These are phyloP conservation scores for Gandaritis pyraliata DNA, from an alignment of 2,888 invertebrate species.

Conservation along the genomic window DNA sequence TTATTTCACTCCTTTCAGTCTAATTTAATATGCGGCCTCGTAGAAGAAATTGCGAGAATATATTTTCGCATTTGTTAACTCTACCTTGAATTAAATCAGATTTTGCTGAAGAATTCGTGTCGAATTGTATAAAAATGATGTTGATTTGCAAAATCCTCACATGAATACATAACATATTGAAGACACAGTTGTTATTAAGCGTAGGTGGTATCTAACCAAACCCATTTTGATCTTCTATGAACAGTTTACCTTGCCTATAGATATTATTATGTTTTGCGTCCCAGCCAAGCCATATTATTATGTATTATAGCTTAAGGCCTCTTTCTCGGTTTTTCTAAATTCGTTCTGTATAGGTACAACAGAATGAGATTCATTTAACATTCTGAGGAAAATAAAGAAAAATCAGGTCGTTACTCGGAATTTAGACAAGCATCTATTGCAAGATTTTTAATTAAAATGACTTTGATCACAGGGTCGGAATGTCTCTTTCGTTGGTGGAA, in stretches of 20 bases:
- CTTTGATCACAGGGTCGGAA: slow-evolving; percentile 78
- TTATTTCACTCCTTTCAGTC: slow-evolving; percentile 75
- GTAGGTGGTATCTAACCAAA: background rate
- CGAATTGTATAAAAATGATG: slow-evolving; percentile 51
- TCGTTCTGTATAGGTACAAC: slow-evolving; percentile 43
- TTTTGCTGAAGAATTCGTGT: slow-evolving; percentile 57
- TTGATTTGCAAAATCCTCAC: slow-evolving; percentile 36
- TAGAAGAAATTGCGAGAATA: slow-evolving; percentile 71
- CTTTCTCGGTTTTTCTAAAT: slow-evolving; percentile 33
- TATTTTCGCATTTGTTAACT: slow-evolving; percentile 72
- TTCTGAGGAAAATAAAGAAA: slow-evolving; percentile 63
- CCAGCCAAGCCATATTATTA: slow-evolving; percentile 36
- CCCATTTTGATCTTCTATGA: slow-evolving; percentile 21
- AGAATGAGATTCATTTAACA: slow-evolving; percentile 70
- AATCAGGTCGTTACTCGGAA: slow-evolving; percentile 68
- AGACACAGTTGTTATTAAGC: no score
- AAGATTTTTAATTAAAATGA: slow-evolving; percentile 80
- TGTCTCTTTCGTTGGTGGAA: slow-evolving; percentile 68
- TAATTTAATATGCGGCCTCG: slow-evolving; percentile 77
- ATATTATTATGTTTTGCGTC: slow-evolving; percentile 33
- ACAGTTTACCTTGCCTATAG: slow-evolving; percentile 29
- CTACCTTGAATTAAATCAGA: slow-evolving; percentile 65
- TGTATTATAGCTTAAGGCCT: slow-evolving; percentile 28
- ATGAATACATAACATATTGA: slow-evolving; percentile 34
- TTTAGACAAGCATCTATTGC: slow-evolving; percentile 77